Conservation (phyloP, 2,888 invertebrate species). For the Bembecia ichneumoniformis region DNA sequence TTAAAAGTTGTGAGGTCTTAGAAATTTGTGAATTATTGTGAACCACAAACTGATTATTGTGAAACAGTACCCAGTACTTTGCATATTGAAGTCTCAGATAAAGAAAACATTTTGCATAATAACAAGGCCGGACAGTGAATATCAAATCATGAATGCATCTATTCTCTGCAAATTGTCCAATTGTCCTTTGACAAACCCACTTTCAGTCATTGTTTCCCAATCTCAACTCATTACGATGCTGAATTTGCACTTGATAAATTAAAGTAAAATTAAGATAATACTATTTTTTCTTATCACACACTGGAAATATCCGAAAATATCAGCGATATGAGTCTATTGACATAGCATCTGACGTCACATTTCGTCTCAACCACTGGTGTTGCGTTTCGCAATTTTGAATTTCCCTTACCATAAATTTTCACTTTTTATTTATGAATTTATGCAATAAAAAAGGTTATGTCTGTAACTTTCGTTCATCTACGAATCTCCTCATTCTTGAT, state of each 20-base stretch:
- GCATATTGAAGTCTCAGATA: not conserved
- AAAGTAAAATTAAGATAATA: not conserved
- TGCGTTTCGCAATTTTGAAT: not conserved
- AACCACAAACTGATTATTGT: not conserved
- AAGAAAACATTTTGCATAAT: not conserved
- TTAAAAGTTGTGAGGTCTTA: not conserved
- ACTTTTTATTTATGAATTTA: not conserved
- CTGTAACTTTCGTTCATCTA: no score
- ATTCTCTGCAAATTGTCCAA: no score
- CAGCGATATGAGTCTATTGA: no score
- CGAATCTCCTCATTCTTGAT: no score
- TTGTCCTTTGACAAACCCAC: no score
- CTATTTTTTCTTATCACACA: not conserved
- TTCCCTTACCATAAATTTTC: not conserved
- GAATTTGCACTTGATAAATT: not conserved
- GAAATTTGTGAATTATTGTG: not conserved
- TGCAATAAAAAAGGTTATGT: no score
- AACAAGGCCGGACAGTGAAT: not conserved
- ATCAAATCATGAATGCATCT: no score
- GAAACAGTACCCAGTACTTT: not conserved
- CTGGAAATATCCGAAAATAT: not conserved
- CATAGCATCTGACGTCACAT: no score
- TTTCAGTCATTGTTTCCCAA: no score
- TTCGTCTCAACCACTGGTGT: not conserved
- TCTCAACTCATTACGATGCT: no score